Base-by-base conservation (phyloP, 1,140 invertebrate genomes). In the Lordiphosa mommai region DNA sequence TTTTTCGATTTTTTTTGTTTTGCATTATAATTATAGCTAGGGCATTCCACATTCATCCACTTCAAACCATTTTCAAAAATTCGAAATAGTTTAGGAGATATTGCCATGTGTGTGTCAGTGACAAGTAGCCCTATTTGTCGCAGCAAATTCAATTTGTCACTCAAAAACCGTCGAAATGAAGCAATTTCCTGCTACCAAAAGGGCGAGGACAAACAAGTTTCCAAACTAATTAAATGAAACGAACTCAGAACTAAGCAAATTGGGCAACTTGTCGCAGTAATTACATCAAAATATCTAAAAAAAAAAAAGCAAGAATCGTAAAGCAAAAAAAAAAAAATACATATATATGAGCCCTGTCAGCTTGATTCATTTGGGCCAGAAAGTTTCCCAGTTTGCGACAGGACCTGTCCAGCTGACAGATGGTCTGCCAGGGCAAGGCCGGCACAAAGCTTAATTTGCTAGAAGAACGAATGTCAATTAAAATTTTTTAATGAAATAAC, bases 401-500 rank as follows among this genome's bases (percentile, higher is more conserved):
- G 71, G 65, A 59, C 44, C 66, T 71, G 66, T 71, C 66, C 61
- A n/a, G 29, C 60, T 80, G 76, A 80, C 76, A 80, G 76, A 80
- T 80, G 76, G 71, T 23, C 73, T 55, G 34, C 41, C 32, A 23
- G 20, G 7, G 14, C 36, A 13, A 16, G 65, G 49, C 33, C 56
- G 72, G 66, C 72, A 74, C 55, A 84, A 67, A 77, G 76, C 77
- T 82, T 76, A 84, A 80, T 87, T 87, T 87, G 57, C 65, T 68
- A 61, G 61, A 80, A 87, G 79, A 82, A 82, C 76, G 73, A 84
- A 72, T 79, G 85, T 80, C 85, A 87, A 87, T 87, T 85, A 87
- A 87, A 87, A 87, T 87, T 87, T 80, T 80, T 87, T 85, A 87
- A 87, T 87, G 77, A 87, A 87, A 87, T 80, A 87, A 87, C 77